These are phyloP conservation scores for Leptopilina syphax DNA, from an alignment of 2,888 invertebrate species.

Conservation along the genomic window DNA sequence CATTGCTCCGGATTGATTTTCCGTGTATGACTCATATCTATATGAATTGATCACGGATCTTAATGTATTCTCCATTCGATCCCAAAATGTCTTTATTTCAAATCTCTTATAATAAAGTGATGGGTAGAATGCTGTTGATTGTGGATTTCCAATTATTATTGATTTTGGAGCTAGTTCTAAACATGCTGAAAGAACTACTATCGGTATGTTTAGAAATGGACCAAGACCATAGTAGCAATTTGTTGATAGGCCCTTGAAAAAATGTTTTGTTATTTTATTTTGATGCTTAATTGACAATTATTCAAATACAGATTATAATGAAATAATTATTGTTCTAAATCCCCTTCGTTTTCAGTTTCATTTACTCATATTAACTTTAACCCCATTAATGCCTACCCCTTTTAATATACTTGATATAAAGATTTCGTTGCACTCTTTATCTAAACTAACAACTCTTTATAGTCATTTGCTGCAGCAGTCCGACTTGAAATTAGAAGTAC, in stretches of 20 bases:
- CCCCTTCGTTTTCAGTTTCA: too few relatives aligned
- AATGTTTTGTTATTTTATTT: neutral
- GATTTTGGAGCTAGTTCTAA: slow-evolving; percentile 61
- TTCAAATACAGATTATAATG: too few relatives aligned
- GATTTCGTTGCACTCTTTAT: too few relatives aligned
- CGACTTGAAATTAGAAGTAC: too few relatives aligned
- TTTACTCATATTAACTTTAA: too few relatives aligned
- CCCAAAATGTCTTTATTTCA: slow-evolving; percentile 50
- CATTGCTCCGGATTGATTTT: slow-evolving; percentile 59
- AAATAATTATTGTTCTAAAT: too few relatives aligned
- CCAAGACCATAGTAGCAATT: slow-evolving; percentile 62
- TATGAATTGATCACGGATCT: neutral
- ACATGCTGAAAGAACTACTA: slow-evolving; percentile 43
- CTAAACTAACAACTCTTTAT: too few relatives aligned
- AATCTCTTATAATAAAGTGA: neutral
- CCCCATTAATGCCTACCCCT: too few relatives aligned
- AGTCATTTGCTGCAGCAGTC: too few relatives aligned
- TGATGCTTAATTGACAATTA: too few relatives aligned
- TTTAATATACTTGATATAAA: too few relatives aligned
- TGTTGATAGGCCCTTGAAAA: slow-evolving; percentile 57
- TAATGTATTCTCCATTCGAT: slow-evolving; percentile 54
- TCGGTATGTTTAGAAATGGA: slow-evolving; percentile 53
- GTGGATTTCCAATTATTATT: slow-evolving; percentile 60
- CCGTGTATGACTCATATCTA: neutral
- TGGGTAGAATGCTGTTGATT: slow-evolving; percentile 47